phyloP scores from a whole-genome alignment of 2,113 vertebrate genomes.

The Mesoclemmys tuberculata region DNA sequence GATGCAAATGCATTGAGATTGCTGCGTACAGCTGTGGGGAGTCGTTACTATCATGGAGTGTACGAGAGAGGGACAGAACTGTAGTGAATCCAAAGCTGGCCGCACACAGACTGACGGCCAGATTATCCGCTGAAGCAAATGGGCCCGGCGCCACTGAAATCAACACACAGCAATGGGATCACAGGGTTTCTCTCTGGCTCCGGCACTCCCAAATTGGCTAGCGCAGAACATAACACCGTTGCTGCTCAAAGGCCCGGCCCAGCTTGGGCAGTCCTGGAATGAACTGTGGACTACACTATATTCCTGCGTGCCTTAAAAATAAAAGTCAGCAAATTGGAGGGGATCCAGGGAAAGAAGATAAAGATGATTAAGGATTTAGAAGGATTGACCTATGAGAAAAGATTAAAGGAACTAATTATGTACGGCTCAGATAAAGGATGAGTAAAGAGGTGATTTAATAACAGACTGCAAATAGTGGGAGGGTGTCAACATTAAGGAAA shows the following conservation, averaged over 20 bases:
- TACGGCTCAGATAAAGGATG: slow-evolving; percentile 75
- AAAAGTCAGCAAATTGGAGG: slow-evolving; percentile 59
- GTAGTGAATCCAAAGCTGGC: not conserved
- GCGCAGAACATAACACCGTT: too few relatives aligned
- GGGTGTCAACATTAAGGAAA: slow-evolving; percentile 53
- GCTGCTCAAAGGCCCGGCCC: not conserved
- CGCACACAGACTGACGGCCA: accelerated
- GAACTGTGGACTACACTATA: not conserved
- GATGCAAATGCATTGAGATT: not conserved
- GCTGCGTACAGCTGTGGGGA: not conserved
- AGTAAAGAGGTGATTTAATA: slow-evolving; percentile 76
- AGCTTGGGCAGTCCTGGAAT: not conserved
- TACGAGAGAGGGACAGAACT: accelerated
- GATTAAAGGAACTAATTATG: slow-evolving; percentile 79
- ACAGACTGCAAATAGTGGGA: slow-evolving; percentile 57
- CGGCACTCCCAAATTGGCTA: too few relatives aligned
- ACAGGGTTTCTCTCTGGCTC: not conserved
- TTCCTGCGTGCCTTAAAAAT: not conserved
- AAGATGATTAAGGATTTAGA: slow-evolving; percentile 74
- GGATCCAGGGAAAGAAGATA: slow-evolving; percentile 66
- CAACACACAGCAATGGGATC: not conserved
- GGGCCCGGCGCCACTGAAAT: not conserved
- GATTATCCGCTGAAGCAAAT: not conserved
- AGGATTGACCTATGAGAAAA: slow-evolving; percentile 76
- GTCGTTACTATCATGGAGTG: not conserved